Evolutionary conservation across 2,113 vertebrate genomes (phyloP).

Genomic region (Poeciliopsis prolifica): DNA sequence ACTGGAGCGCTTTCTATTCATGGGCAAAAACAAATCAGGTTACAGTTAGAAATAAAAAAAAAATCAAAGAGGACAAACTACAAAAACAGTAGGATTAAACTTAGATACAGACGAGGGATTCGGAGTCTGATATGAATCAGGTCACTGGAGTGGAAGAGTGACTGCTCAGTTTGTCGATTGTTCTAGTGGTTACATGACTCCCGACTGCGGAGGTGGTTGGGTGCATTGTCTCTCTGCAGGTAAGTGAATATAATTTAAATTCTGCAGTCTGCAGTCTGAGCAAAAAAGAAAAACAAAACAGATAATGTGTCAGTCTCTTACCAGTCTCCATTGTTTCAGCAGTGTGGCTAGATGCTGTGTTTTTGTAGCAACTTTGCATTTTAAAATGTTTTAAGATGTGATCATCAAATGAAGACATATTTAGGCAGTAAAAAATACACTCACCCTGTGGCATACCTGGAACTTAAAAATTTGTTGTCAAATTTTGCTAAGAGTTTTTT

Average conservation of each 20-base stretch:
- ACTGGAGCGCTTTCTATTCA: slow-evolving; percentile 22
- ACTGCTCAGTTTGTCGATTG: slow-evolving; percentile 19
- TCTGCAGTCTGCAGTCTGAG: not conserved
- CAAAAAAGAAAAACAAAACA: slow-evolving; percentile 2
- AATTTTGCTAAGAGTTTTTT: too few species aligned
- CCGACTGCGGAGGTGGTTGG: slow-evolving; percentile 20
- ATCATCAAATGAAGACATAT: slow-evolving; percentile 24
- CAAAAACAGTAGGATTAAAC: not conserved
- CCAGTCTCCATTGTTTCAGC: not conserved
- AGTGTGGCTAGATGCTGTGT: not conserved
- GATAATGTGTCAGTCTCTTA: slow-evolving; percentile 2
- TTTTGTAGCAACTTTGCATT: slow-evolving; percentile 11
- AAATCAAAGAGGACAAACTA: not conserved
- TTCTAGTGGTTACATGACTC: slow-evolving; percentile 29
- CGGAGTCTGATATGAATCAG: slow-evolving; percentile 28
- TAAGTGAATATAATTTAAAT: slow-evolving; percentile 17
- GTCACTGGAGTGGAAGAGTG: slow-evolving; percentile 48
- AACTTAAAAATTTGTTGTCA: not conserved
- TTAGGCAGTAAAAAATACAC: slow-evolving; percentile 26
- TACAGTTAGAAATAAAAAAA: not conserved
- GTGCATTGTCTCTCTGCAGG: not conserved
- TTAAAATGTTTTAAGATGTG: slow-evolving; percentile 1
- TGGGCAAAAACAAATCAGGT: slow-evolving; percentile 31
- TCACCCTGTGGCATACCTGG: not conserved
- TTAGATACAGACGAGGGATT: slow-evolving; percentile 1